phyloP scores from a whole-genome alignment of 2,888 invertebrate genomes.

The Tiphia femorata region DNA sequence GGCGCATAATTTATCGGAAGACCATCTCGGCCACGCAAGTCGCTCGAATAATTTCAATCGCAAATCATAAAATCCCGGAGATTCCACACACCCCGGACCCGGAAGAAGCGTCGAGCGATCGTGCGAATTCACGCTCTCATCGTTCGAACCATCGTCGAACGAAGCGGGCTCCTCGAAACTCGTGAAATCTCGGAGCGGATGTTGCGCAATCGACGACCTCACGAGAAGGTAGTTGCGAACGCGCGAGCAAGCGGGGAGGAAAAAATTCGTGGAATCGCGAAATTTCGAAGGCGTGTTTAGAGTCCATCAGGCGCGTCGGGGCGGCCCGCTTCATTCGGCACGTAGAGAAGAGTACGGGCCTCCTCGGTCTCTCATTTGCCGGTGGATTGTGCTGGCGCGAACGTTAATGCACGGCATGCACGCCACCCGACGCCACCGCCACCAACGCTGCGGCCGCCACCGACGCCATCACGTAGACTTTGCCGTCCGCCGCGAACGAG shows the following conservation, averaged over 20 bases:
- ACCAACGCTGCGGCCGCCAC: slow-evolving; percentile 33
- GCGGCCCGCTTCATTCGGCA: slow-evolving; percentile 49
- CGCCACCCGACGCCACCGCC: slow-evolving; percentile 51
- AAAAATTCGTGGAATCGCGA: slow-evolving; percentile 61
- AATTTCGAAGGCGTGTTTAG: slow-evolving; percentile 64
- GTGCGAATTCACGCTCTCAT: no score
- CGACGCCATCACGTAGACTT: slow-evolving; percentile 52
- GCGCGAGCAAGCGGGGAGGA: no score
- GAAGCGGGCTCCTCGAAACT: no score
- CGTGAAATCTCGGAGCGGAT: no score
- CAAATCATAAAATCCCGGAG: no score
- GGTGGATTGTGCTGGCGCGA: slow-evolving; percentile 62
- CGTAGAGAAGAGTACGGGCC: slow-evolving; percentile 47
- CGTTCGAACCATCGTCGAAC: no score
- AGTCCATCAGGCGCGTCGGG: slow-evolving; percentile 57
- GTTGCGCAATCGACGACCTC: no score
- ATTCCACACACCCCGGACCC: no score
- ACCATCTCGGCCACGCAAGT: no score
- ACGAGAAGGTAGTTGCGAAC: slow-evolving; percentile 6
- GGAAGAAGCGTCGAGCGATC: no score
- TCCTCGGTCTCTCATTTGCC: slow-evolving; percentile 59
- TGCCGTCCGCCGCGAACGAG: slow-evolving; percentile 59
- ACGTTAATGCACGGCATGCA: slow-evolving; percentile 59
- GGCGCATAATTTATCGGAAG: no score
- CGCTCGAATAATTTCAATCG: no score